phyloP scores from a whole-genome alignment of 2,888 invertebrate genomes.

The Cosmia pyralina region DNA sequence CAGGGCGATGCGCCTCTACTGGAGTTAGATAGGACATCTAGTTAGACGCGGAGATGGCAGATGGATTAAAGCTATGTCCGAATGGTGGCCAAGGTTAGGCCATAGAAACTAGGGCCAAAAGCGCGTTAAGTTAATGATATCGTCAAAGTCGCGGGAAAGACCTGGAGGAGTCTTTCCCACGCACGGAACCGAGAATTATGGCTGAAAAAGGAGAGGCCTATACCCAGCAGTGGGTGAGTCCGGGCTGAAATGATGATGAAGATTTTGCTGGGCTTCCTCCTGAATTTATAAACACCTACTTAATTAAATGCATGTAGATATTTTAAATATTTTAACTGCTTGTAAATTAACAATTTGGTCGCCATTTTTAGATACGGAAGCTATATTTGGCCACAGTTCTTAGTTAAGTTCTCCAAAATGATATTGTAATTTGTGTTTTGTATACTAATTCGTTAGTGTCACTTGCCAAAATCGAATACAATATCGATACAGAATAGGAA shows the following conservation, averaged over 20 bases:
- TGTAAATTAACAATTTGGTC: background rate
- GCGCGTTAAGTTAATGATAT: no score
- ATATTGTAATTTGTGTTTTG: constrained; percentile 33
- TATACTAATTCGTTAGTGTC: constrained; percentile 30
- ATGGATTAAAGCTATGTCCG: background rate
- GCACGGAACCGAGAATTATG: no score
- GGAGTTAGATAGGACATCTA: background rate
- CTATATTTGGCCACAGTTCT: background rate
- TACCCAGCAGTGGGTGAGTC: background rate
- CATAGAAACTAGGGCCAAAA: background rate
- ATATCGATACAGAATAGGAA: constrained; percentile 21
- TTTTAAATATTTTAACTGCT: background rate
- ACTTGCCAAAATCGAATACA: constrained; percentile 38
- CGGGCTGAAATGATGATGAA: background rate
- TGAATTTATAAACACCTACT: background rate
- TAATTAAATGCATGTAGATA: background rate
- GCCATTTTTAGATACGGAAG: constrained; percentile 7
- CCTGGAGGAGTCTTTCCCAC: background rate
- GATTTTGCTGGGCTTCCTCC: background rate
- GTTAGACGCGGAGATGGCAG: background rate
- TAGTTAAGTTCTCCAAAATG: constrained; percentile 25
- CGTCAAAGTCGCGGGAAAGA: background rate
- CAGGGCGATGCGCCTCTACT: background rate
- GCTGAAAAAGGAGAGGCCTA: background rate
- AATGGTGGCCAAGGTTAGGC: background rate